Evolutionary conservation across 2,888 invertebrate species (phyloP), one percentile per base, ranked within the genome.

Genomic region (Tortricodes alternella): DNA sequence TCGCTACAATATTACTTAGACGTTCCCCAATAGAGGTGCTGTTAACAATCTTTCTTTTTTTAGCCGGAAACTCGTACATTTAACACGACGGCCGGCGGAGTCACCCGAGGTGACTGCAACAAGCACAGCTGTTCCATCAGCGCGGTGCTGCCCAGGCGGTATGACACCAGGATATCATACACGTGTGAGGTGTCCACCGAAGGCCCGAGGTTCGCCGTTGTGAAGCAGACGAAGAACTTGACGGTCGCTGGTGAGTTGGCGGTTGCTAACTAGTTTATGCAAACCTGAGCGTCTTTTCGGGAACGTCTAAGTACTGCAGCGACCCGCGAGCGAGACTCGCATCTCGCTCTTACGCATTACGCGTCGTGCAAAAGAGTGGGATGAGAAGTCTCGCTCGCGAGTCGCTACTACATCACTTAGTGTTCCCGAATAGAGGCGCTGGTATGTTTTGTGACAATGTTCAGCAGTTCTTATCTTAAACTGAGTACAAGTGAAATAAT

Each of bases 181-280:
- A 89, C 85, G 0, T 90, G 89, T 46, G 89, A 90, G 58, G 89
- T 89, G 0, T 89, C 89, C 6, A 83, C 87, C 0, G 89, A 90
- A 34, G 85, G 89, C 0, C 89, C 89, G 0, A 68, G 89, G 63
- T 90, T 90, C 48, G 89, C 87, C 0, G 85, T 89, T 7, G 89
- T 86, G 27, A 89, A 88, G 71, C 80, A 86, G 59, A 86, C 85
- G 2, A 89, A 86, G 68, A 81, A 85, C 51, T 68, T 90, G 51
- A 89, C 89, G 11, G 82, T 89, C 4, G 89, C 89, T 67, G 88
- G 89, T 89, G 58, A 74, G 76, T 52, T 11, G n/a, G n/a, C n/a
- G n/a, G n/a, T n/a, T n/a, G n/a, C 4, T 32, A 8, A 4, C 32
- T 32, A 9, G n/a, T 16, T 46, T 46, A 19, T 46, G 44, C 0